These are phyloP conservation scores for Drosophila nigricruria DNA, from an alignment of 2,888 invertebrate species.

Conservation along the genomic window DNA sequence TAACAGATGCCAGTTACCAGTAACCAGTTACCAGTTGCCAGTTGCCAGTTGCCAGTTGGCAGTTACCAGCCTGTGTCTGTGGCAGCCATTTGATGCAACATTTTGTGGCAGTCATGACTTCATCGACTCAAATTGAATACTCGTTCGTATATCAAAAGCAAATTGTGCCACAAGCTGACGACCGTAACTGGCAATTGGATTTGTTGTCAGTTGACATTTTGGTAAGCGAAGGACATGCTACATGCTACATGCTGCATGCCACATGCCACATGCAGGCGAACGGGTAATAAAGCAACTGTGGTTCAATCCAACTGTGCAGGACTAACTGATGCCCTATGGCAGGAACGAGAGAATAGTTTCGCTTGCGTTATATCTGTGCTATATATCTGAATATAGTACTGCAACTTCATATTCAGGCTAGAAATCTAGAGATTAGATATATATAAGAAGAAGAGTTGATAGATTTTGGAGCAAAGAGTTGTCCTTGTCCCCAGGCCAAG, in stretches of 20 bases:
- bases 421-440: background rate
- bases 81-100: slow-evolving; percentile 8
- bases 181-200: slow-evolving; percentile 32
- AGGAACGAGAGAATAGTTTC: background rate
- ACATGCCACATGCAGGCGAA: slow-evolving; percentile 10
- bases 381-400: background rate
- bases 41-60: background rate
- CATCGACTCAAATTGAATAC: slow-evolving; percentile 19
- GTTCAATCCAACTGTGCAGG: background rate
- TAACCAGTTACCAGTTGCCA: background rate
- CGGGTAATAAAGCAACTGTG: background rate
- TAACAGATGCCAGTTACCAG: slow-evolving; percentile 5
- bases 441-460: background rate
- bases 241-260: slow-evolving; percentile 2
- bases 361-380: too few relatives aligned
- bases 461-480: accelerated
- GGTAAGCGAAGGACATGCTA: slow-evolving; percentile 22
- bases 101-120: slow-evolving; percentile 32
- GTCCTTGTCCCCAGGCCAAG: too few relatives aligned
- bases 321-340: background rate
- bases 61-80: too few relatives aligned
- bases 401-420: too few relatives aligned
- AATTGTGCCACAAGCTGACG: slow-evolving; percentile 18
- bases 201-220: slow-evolving; percentile 35
- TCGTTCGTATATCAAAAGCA: slow-evolving; percentile 1